phyloP scores from a whole-genome alignment of 2,797 vertebrate genomes.

The Merluccius polli region DNA sequence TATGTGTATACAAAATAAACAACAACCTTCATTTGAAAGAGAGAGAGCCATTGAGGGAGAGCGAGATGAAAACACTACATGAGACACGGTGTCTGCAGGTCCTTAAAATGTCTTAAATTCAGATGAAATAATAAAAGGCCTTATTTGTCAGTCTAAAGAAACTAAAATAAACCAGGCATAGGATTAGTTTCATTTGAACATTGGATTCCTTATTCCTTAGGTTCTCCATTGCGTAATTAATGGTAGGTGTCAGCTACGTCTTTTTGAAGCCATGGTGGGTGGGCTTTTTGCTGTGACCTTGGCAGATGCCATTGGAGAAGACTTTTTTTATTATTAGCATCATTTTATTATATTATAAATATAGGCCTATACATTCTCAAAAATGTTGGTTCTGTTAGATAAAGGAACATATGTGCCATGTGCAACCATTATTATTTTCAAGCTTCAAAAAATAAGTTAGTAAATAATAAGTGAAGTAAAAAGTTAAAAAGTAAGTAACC shows the following conservation, averaged over 20 bases:
- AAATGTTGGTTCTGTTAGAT: not conserved
- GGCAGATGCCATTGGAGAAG: not conserved
- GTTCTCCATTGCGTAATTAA: not conserved
- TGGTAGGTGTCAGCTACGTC: not conserved
- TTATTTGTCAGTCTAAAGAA: not conserved
- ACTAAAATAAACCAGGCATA: not conserved
- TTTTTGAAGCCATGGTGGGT: not conserved
- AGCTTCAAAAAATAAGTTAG: not conserved
- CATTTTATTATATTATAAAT: not conserved
- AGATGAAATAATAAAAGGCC: not conserved
- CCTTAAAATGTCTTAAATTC: not conserved
- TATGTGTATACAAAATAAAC: no score
- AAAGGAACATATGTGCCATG: not conserved
- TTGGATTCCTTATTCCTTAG: not conserved
- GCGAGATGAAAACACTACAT: not conserved
- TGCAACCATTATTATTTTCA: not conserved
- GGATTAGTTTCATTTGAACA: no score
- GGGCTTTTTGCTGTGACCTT: not conserved
- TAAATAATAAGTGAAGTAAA: not conserved
- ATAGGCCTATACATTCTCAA: not conserved
- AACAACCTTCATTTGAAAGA: not conserved
- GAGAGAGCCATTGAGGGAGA: not conserved
- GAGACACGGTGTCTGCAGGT: not conserved
- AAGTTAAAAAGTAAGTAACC: not conserved
- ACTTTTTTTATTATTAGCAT: not conserved